phyloP scores from a whole-genome alignment of 2,888 invertebrate genomes.

The Papilio protenor region DNA sequence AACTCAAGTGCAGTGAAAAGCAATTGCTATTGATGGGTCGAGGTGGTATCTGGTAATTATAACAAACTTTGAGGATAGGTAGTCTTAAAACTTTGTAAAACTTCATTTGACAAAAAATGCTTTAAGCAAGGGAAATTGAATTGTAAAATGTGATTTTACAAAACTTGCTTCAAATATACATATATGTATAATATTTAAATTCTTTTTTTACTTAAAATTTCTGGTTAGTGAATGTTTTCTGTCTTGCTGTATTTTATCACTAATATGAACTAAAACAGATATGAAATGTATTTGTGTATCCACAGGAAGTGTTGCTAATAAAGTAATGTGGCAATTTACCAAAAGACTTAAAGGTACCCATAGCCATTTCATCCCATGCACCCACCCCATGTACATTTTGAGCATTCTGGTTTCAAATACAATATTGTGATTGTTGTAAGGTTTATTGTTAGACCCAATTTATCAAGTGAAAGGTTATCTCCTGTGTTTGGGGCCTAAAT shows the following conservation, averaged over 20 bases:
- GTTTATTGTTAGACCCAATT: slow-evolving; percentile 33
- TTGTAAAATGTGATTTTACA: slow-evolving; percentile 42
- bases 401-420: slow-evolving; percentile 1
- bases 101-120: slow-evolving; percentile 32
- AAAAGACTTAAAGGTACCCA: slow-evolving; percentile 22
- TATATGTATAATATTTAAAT: slow-evolving; percentile 28
- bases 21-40: slow-evolving; percentile 4
- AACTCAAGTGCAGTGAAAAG: slow-evolving; percentile 31
- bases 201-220: slow-evolving; percentile 36
- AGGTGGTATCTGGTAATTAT: slow-evolving; percentile 18
- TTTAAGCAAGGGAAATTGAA: slow-evolving; percentile 32
- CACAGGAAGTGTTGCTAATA: slow-evolving; percentile 18
- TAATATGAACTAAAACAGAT: slow-evolving; percentile 5
- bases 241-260: slow-evolving; percentile 14
- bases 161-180: slow-evolving; percentile 36
- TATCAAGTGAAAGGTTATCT: slow-evolving; percentile 1
- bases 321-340: not conserved
- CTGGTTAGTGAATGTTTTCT: slow-evolving; percentile 34
- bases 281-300: slow-evolving; percentile 23
- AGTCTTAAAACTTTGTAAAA: slow-evolving; percentile 25
- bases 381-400: slow-evolving; percentile 3
- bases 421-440: slow-evolving; percentile 37
- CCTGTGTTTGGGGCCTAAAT: slow-evolving; percentile 32
- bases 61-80: slow-evolving; percentile 8
- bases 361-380: not conserved